Conservation (phyloP, 2,113 vertebrate species). For the Xerus inauris region DNA sequence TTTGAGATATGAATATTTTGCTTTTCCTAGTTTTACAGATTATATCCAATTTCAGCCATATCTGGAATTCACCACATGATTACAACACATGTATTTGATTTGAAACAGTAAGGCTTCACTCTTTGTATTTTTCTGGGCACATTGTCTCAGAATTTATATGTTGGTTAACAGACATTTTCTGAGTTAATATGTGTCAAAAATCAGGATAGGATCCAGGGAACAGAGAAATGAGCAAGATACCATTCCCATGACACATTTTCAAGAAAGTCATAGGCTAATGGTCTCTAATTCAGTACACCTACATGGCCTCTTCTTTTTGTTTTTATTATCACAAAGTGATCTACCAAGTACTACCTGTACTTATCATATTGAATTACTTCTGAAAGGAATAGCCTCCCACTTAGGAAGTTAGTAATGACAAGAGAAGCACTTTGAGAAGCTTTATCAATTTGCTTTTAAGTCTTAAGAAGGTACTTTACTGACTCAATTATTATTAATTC, state of each 20-base stretch:
- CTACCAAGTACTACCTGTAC: neutral
- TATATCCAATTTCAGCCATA: neutral
- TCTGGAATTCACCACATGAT: neutral
- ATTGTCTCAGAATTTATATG: neutral
- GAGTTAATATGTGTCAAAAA: neutral
- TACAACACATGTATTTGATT: neutral
- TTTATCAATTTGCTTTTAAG: slow-evolving; percentile 16
- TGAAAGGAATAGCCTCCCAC: neutral
- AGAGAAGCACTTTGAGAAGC: neutral
- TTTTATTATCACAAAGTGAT: neutral
- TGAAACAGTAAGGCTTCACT: neutral
- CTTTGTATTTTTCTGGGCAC: neutral
- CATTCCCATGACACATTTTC: neutral
- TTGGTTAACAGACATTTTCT: neutral
- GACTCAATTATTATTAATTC: neutral
- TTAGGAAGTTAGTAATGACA: neutral
- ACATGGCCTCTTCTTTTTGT: neutral
- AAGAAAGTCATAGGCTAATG: neutral
- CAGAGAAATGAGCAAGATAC: neutral
- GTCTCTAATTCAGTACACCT: neutral
- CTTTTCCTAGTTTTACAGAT: slow-evolving; percentile 24
- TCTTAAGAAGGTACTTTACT: slow-evolving; percentile 1
- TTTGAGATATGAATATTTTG: neutral
- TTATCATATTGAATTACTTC: neutral
- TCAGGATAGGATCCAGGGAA: neutral